Base-by-base conservation (phyloP, 2,113 vertebrate genomes). In the Sander lucioperca region DNA sequence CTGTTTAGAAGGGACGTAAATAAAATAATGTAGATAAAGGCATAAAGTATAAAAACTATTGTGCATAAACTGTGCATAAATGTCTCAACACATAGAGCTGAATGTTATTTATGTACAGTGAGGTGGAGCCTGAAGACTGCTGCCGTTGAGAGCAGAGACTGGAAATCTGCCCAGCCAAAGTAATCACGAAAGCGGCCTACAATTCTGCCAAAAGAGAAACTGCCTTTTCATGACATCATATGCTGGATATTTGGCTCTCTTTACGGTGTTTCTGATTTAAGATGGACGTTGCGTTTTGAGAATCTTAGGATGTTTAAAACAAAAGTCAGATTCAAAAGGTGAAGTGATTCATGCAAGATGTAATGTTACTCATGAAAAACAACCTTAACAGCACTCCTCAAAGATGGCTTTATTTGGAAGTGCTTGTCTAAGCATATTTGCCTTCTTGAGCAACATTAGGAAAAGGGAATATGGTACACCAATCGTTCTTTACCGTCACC, bases 321-420 rank as follows among this genome's bases (percentile, higher is more conserved):
- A 69, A 51, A 77, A 63, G 33, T 71, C 21, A 0, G 51, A 50
- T 68, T 58, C 39, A 65, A 30, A 65, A 64, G 18, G 43, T 81
- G 76, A 67, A 77, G 36, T 69, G 43, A 76, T 77, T 67, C 18
- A 45, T 36, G 4, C n/a, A 25, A 39, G 33, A 68, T 15, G 61
- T 74, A 64, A 70, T 58, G 73, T 74, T 82, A 66, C 59, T 53
- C 48, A 16, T 54, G 30, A 65, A 83, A 70, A 23, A 7, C 0
- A 4, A 36, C 36, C 45, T 73, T 67, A 6, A 53, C 25, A 66
- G 77, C 30, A 2, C 62, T 39, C 56, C 45, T 76, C 14, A 12
- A 27, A 78, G 23, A 83, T 69, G 48, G 11, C 90, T 87, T 92
- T 93, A 91, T 92, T 87, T 91, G 89, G 86, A 58, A 82, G 70